A percentile compares a stretch with the other conserved stretches of the same genome.
These are phyloP conservation scores for Amphipoea lucens DNA, from an alignment of 2,888 invertebrate species.

Conservation along the genomic window DNA sequence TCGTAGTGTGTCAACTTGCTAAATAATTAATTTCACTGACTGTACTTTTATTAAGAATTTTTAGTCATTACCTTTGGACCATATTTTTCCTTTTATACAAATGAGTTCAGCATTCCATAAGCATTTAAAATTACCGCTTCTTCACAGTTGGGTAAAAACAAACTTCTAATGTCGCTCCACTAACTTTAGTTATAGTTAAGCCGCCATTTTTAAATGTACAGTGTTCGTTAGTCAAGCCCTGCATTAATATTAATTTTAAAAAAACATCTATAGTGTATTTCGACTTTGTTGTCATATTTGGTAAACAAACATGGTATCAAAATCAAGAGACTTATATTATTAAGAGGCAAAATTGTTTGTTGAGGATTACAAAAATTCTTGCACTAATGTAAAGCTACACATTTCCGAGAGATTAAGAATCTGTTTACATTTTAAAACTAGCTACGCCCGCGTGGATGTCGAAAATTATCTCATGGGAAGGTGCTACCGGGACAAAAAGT, in stretches of 20 bases:
- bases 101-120: slow-evolving; percentile 13
- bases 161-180: slow-evolving; percentile 4
- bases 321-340: background rate
- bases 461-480: too few relatives aligned
- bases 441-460: too few relatives aligned
- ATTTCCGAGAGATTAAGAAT: too few relatives aligned
- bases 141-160: background rate
- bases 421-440: too few relatives aligned
- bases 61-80: too few relatives aligned
- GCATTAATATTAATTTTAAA: slow-evolving; percentile 17
- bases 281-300: background rate
- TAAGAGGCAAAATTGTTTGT: too few relatives aligned
- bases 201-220: slow-evolving; percentile 47
- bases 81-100: background rate
- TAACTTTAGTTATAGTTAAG: slow-evolving; percentile 32
- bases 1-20: background rate
- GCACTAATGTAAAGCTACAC: too few relatives aligned
- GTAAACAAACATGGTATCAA: slow-evolving; percentile 4
- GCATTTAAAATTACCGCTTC: slow-evolving; percentile 44
- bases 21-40: background rate
- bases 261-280: slow-evolving; percentile 1
- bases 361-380: too few relatives aligned
- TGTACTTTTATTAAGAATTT: background rate
- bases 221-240: slow-evolving; percentile 40
- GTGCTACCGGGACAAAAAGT: too few relatives aligned